These are phyloP conservation scores for Melanerpes aurifrons DNA, from an alignment of 2,113 vertebrate genomes.

Conservation along the genomic window DNA sequence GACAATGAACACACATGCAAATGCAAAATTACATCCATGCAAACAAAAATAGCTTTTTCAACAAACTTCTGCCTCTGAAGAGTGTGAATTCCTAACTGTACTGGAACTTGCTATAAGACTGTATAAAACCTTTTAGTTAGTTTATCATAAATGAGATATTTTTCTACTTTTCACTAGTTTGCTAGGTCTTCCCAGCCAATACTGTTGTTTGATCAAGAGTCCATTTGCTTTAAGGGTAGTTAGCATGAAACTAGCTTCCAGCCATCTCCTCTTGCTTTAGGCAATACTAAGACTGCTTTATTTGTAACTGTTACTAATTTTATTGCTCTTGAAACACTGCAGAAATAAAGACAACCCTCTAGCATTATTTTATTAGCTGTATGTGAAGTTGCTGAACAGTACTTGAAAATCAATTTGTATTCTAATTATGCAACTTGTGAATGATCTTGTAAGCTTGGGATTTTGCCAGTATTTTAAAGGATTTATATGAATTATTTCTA, in stretches of 20 bases:
- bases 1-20: not conserved
- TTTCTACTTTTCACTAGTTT: not conserved
- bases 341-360: constrained; percentile 20
- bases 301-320: constrained; percentile 51
- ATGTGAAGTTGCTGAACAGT: constrained; percentile 7
- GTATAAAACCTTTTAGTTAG: not conserved
- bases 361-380: constrained; percentile 48
- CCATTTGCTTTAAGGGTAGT: not conserved
- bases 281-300: not conserved
- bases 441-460: not conserved
- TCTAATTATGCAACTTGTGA: constrained; percentile 44
- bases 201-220: not conserved
- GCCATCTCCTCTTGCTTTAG: not conserved
- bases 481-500: not conserved
- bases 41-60: not conserved
- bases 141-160: not conserved
- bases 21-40: not conserved
- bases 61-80: not conserved
- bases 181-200: not conserved
- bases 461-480: constrained; percentile 4
- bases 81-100: not conserved
- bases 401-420: constrained; percentile 51
- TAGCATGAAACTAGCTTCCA: not conserved
- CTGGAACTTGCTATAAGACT: not conserved
- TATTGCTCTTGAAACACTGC: constrained; percentile 41